These are phyloP conservation scores for Indicator maculatus DNA, from an alignment of 2,113 vertebrate species.

Conservation along the genomic window DNA sequence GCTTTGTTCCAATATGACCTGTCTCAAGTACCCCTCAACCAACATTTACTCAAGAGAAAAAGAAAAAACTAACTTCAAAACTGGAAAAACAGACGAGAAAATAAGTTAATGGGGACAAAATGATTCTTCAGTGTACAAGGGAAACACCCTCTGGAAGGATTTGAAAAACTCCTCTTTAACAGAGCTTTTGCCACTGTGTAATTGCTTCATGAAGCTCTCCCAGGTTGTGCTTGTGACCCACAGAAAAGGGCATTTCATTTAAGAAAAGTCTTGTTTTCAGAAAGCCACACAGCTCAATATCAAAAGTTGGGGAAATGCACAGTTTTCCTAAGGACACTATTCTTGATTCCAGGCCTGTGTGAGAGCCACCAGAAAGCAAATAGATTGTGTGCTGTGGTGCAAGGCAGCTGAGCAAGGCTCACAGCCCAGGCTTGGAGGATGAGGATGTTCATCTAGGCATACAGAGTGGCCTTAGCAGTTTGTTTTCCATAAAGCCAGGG, in stretches of 20 bases:
- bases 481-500: not conserved
- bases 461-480: not conserved
- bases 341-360: not conserved
- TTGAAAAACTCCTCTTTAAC: not conserved
- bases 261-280: not conserved
- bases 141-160: not conserved
- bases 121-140: not conserved
- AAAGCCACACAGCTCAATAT: not conserved
- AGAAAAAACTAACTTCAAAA: not conserved
- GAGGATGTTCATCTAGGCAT: not conserved
- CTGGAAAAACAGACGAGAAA: not conserved
- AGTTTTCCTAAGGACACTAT: not conserved
- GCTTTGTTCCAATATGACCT: not conserved
- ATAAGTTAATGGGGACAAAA: not conserved
- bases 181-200: not conserved
- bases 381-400: not conserved
- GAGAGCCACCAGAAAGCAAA: not conserved
- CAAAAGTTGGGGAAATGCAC: not conserved
- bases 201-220: not conserved
- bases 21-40: not conserved
- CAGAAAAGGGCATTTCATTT: not conserved
- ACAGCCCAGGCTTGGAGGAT: not conserved
- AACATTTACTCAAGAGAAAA: not conserved
- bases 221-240: not conserved
- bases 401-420: not conserved